These are phyloP conservation scores for Aporophyla lueneburgensis DNA, from an alignment of 2,888 invertebrate genomes.

Conservation along the genomic window DNA sequence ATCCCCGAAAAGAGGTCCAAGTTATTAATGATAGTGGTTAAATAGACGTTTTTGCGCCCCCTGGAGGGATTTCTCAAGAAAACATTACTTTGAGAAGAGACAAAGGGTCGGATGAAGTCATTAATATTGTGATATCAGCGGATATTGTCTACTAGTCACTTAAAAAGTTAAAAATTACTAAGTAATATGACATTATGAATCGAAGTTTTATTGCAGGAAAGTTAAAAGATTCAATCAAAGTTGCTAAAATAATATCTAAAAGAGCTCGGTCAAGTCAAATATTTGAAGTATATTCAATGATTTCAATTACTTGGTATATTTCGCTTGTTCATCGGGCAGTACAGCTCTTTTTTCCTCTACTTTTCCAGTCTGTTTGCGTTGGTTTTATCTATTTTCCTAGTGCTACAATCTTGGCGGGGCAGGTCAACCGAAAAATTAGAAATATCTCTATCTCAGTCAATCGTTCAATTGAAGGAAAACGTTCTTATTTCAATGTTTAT, in stretches of 20 bases:
- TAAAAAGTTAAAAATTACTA: slow-evolving; percentile 24
- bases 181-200: slow-evolving; percentile 11
- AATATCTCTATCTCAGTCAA: slow-evolving; percentile 83
- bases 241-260: slow-evolving; percentile 60
- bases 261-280: slow-evolving; percentile 71
- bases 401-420: slow-evolving; percentile 77
- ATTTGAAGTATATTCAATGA: slow-evolving; percentile 75
- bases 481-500: slow-evolving; percentile 54
- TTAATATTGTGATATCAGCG: slow-evolving; percentile 68
- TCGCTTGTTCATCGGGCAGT: slow-evolving; percentile 70
- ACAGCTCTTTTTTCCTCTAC: slow-evolving; percentile 73
- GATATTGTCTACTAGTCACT: slow-evolving; percentile 21
- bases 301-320: slow-evolving; percentile 78
- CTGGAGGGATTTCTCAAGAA: slow-evolving; percentile 61
- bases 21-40: slow-evolving; percentile 72
- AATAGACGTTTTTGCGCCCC: slow-evolving; percentile 66
- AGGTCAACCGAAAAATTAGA: slow-evolving; percentile 88
- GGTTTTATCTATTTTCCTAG: slow-evolving; percentile 82
- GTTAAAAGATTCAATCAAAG: slow-evolving; percentile 69
- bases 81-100: slow-evolving; percentile 57
- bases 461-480: slow-evolving; percentile 74
- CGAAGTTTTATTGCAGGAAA: slow-evolving; percentile 17
- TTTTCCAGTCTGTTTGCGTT: slow-evolving; percentile 80
- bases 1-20: slow-evolving; percentile 60
- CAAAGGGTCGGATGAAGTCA: slow-evolving; percentile 64